Evolutionary conservation across 1,140 invertebrate species (phyloP), one percentile per base, ranked within the genome.

Genomic region (Tyrophagus putrescentiae): DNA sequence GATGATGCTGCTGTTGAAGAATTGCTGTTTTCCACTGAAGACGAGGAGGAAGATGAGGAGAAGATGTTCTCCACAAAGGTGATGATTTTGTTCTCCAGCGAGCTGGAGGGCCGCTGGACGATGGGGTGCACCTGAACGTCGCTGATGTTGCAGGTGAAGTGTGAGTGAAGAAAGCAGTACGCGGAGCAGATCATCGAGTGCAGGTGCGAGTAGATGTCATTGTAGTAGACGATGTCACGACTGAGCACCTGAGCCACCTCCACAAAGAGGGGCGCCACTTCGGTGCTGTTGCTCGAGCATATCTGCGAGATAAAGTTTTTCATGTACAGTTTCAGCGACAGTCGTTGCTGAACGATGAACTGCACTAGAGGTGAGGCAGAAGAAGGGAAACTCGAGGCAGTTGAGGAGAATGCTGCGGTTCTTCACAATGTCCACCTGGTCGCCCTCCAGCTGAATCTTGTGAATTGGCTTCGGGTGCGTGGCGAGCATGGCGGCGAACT

Each of bases 391-490:
- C 3, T 54, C 27, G 13, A 54, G 13, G 11, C 13, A 54, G 27
- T 54, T 54, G 27, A 54, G 27, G 3, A 54, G 25, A 21, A 54
- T 54, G 25, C 13, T 7, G 39, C 52, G 52, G 39, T 54, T 54
- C 28, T 54, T 54, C 9, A 2, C 13, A 13, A 54, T 13, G 27
- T 54, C 52, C 16, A 54, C 39, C 31, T n/a, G 25, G 4, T 54
- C 25, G n/a, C 27, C 27, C n/a, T 33, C 9, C n/a, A 54, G n/a
- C 27, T n/a, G n/a, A 34, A 27, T 29, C 2, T 4, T 13, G 3
- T 32, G 3, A 34, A 4, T 5, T 34, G n/a, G 32, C 3, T n/a
- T 3, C 21, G 2, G 6, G 3, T n/a, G 28, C 39, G 52, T 54
- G 32, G 6, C 1, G 18, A 42, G 25, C 45, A 48, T 13, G 32